Evolutionary conservation across 1,140 invertebrate genomes (phyloP).

Genomic region (Diorhabda sublineata): DNA sequence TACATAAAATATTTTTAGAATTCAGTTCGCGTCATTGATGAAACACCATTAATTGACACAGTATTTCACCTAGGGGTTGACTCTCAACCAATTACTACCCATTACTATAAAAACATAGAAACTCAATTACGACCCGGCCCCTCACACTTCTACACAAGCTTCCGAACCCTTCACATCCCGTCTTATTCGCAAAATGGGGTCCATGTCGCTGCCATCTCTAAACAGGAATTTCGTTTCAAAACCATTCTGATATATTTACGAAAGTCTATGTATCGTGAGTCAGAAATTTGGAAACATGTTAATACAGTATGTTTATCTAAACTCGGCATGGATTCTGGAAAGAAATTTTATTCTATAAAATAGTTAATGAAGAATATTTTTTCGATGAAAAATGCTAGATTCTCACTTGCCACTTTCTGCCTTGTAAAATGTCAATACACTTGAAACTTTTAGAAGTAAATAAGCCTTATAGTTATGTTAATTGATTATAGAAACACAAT

Average conservation of each 20-base stretch:
- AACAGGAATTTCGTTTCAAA: constrained; percentile 19
- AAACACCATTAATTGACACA: neutral
- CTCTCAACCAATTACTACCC: constrained; percentile 11
- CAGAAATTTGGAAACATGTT: neutral
- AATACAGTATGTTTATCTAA: no score
- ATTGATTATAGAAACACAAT: no score
- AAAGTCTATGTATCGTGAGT: neutral
- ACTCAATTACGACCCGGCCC: constrained; percentile 17
- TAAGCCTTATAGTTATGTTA: no score
- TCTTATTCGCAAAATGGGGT: constrained; percentile 12
- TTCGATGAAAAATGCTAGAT: no score
- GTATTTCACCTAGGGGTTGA: constrained; percentile 3
- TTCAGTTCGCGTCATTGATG: neutral
- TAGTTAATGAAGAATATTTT: no score
- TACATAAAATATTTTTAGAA: neutral
- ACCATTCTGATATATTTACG: constrained; percentile 10
- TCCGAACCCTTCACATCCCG: constrained; percentile 7
- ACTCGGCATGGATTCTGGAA: no score
- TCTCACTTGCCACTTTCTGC: no score
- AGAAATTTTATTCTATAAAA: no score
- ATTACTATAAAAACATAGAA: constrained; percentile 23
- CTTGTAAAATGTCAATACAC: no score
- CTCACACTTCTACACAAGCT: neutral
- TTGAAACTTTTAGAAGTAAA: no score
- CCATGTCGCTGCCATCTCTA: constrained; percentile 12